phyloP scores from a whole-genome alignment of 2,113 vertebrate genomes.

The Serinus canaria region DNA sequence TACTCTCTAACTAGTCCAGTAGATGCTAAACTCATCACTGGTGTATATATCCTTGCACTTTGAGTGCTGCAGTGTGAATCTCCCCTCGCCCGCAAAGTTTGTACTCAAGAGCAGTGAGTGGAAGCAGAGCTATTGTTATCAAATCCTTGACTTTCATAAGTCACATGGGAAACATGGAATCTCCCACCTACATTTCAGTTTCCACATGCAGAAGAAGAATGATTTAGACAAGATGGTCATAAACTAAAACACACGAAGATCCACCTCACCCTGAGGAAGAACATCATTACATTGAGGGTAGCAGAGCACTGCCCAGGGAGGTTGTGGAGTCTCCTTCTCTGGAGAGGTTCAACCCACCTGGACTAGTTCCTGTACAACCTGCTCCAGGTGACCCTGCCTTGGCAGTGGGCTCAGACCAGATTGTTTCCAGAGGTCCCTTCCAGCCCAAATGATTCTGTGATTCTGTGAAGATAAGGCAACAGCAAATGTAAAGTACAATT shows the following conservation, averaged over 20 bases:
- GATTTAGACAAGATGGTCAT: background rate
- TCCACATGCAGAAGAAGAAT: background rate
- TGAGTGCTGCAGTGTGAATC: background rate
- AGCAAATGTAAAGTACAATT: background rate
- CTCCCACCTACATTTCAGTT: background rate
- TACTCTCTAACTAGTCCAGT: background rate
- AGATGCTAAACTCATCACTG: background rate
- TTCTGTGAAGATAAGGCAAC: background rate
- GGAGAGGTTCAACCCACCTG: background rate
- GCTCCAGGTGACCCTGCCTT: background rate
- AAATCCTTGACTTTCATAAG: accelerated
- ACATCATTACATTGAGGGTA: background rate
- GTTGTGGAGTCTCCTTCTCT: background rate
- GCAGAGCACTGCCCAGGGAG: background rate
- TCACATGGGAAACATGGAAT: background rate
- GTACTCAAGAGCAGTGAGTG: background rate
- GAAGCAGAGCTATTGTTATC: background rate
- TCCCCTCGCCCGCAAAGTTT: background rate
- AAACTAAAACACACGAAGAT: background rate
- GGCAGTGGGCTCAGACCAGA: background rate
- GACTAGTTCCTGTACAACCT: background rate
- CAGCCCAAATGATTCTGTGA: background rate
- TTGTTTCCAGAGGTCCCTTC: background rate
- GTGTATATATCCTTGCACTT: background rate
- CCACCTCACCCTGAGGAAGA: background rate